These are phyloP conservation scores for Drosophila ironensis DNA, from an alignment of 1,140 invertebrate species.

Conservation along the genomic window DNA sequence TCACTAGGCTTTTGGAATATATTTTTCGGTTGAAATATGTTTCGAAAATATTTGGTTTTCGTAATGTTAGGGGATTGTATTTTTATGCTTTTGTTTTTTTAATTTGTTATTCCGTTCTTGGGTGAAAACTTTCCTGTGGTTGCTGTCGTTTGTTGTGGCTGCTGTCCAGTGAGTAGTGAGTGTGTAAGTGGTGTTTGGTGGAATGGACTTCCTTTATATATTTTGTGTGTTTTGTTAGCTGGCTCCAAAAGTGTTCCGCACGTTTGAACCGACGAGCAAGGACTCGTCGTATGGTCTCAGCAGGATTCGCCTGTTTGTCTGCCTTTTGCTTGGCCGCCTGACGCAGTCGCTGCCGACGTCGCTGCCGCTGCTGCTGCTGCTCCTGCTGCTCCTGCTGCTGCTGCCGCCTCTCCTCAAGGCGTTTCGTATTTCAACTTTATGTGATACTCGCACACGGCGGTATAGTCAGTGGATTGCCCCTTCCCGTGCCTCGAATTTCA, in stretches of 20 bases:
- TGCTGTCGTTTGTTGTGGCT: conserved; percentile 23
- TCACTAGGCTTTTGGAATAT: conserved; percentile 17
- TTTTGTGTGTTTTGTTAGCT: conserved; percentile 36
- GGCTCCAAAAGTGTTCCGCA: conserved; percentile 72
- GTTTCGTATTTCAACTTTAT: conserved; percentile 77
- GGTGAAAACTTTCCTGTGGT: conserved; percentile 21
- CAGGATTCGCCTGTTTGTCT: conserved; percentile 81
- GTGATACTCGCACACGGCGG: conserved; percentile 23
- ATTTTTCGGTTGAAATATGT: neutral
- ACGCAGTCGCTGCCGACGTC: conserved; percentile 45
- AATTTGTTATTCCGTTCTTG: neutral
- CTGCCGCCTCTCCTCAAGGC: conserved; percentile 65
- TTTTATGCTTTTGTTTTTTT: neutral
- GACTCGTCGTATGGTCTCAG: conserved; percentile 82
- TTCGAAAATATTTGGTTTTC: conserved; percentile 41
- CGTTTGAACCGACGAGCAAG: conserved; percentile 81
- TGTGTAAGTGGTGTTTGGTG: conserved; percentile 17
- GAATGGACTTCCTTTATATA: conserved; percentile 28
- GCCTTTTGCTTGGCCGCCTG: conserved; percentile 73
- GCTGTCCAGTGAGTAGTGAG: conserved; percentile 7
- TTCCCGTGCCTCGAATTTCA: conserved; percentile 68
- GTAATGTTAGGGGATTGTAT: conserved; percentile 18
- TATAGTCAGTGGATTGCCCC: neutral
- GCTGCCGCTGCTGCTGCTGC: conserved; percentile 16
- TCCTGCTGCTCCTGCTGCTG: conserved; percentile 18